phyloP scores from a whole-genome alignment of 2,113 vertebrate species.

The Etia nguti region DNA sequence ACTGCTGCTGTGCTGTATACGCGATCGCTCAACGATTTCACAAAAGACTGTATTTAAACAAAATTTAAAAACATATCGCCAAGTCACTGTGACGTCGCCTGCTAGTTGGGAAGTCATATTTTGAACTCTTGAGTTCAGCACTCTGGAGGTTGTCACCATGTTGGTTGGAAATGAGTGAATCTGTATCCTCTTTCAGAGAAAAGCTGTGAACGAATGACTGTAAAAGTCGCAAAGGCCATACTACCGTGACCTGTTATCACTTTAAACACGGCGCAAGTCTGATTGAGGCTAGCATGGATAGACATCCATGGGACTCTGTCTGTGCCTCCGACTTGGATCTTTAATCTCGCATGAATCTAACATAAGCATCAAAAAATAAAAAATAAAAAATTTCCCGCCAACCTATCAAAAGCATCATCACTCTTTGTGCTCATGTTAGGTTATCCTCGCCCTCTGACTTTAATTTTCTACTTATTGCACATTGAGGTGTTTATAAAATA shows the following conservation, averaged over 20 bases:
- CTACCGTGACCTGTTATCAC: neutral
- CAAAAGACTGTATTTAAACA: neutral
- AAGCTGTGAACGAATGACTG: neutral
- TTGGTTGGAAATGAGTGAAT: neutral
- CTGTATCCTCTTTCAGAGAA: neutral
- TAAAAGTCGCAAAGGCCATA: neutral
- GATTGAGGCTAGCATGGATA: neutral
- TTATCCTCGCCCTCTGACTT: too few relatives aligned
- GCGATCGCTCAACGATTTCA: slow-evolving; percentile 40
- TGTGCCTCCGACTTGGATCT: neutral
- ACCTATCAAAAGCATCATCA: neutral
- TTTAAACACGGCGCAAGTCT: neutral
- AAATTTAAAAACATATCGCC: neutral
- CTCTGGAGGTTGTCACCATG: neutral
- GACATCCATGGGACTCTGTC: neutral
- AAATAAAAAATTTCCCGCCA: accelerated
- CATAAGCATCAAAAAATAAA: neutral
- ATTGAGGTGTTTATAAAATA: neutral
- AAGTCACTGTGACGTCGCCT: neutral
- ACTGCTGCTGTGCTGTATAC: neutral
- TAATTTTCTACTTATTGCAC: neutral
- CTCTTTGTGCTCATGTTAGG: neutral
- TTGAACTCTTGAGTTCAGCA: neutral
- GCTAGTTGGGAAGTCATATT: neutral
- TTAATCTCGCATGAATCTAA: neutral